Conservation (phyloP, 2,888 invertebrate species). For the Apocheima hispidaria region DNA sequence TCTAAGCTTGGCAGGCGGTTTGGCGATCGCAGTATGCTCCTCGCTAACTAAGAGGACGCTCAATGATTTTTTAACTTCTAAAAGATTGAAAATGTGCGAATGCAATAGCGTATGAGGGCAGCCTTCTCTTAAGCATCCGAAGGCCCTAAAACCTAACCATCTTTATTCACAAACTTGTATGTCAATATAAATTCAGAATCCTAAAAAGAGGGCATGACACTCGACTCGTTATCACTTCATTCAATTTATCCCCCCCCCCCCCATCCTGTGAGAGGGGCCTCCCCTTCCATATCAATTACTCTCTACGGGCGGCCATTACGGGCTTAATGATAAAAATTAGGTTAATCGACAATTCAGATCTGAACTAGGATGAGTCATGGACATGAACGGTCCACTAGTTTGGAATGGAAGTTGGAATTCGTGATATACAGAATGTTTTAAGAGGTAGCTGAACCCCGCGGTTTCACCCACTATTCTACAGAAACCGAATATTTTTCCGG, state of each 20-base stretch:
- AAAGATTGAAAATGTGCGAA: too few relatives aligned
- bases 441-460: too few relatives aligned
- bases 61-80: too few relatives aligned
- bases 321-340: conserved; percentile 60
- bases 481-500: too few relatives aligned
- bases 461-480: too few relatives aligned
- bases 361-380: conserved; percentile 31
- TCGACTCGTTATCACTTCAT: conserved; percentile 29
- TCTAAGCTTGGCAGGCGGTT: too few relatives aligned
- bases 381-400: conserved; percentile 42
- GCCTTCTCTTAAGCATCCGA: neutral
- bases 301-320: conserved; percentile 28
- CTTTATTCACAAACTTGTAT: too few relatives aligned
- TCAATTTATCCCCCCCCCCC: conserved; percentile 27
- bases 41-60: too few relatives aligned
- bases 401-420: neutral
- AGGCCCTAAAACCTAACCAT: too few relatives aligned
- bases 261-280: conserved; percentile 4
- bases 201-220: conserved; percentile 17
- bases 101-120: too few relatives aligned
- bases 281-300: conserved; percentile 24
- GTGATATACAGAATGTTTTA: neutral
- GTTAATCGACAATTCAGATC: conserved; percentile 63
- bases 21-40: too few relatives aligned
- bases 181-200: neutral